Evolutionary conservation across 2,888 invertebrate species (phyloP).

Genomic region (Leucophenga maculata): DNA sequence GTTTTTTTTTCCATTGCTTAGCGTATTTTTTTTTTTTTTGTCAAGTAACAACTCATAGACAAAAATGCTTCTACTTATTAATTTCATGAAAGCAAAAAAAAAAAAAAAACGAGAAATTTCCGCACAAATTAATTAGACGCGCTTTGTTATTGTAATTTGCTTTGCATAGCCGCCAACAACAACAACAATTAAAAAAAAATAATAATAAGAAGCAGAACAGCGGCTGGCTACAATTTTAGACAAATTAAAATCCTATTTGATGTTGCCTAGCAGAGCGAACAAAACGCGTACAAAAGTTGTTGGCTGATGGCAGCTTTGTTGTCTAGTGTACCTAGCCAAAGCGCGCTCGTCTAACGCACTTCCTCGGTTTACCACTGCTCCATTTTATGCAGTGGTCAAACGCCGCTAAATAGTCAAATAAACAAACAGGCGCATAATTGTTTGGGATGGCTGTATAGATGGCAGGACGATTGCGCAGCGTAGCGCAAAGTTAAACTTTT

Average conservation of each 20-base stretch:
- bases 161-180: slow-evolving; percentile 28
- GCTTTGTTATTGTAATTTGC: slow-evolving; percentile 41
- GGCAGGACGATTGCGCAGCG: too few relatives aligned
- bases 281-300: not conserved
- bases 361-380: too few relatives aligned
- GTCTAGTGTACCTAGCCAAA: too few relatives aligned
- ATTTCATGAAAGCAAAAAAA: slow-evolving; percentile 20
- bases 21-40: not conserved
- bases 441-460: too few relatives aligned
- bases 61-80: not conserved
- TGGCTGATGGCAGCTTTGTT: too few relatives aligned
- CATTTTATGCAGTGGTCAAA: too few relatives aligned
- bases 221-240: slow-evolving; percentile 25
- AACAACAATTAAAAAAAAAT: slow-evolving; percentile 31
- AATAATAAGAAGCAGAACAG: slow-evolving; percentile 23
- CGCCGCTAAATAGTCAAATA: too few relatives aligned
- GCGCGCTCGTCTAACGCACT: too few relatives aligned
- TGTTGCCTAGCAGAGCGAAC: not conserved
- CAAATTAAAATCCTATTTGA: slow-evolving; percentile 44
- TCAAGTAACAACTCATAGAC: not conserved
- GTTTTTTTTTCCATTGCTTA: not conserved
- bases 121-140: slow-evolving; percentile 59
- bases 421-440: too few relatives aligned
- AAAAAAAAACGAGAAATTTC: too few relatives aligned
- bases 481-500: too few relatives aligned